These are phyloP conservation scores for Taenioides sp. DNA, from an alignment of 2,797 vertebrate genomes.

Conservation along the genomic window DNA sequence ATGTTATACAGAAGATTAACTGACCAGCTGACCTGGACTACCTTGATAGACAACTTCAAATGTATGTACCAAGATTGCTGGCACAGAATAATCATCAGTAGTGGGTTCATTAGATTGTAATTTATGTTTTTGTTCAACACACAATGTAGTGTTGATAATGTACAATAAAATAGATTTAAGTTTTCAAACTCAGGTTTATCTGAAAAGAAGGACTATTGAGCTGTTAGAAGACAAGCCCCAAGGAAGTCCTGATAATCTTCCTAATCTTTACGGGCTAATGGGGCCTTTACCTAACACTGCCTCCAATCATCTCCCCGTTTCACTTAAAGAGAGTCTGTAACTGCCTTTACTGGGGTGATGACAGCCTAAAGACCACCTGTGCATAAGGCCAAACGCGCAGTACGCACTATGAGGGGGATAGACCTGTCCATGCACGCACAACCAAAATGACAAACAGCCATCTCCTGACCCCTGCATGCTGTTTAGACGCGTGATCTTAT, in stretches of 20 bases:
- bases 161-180: not conserved
- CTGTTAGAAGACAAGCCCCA: conserved; percentile 33
- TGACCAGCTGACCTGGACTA: not conserved
- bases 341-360: conserved; percentile 60
- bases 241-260: conserved; percentile 20
- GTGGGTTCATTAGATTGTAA: too few species aligned
- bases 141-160: not conserved
- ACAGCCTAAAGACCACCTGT: conserved; percentile 59
- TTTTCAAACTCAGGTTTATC: not conserved
- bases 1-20: not conserved
- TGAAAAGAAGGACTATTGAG: conserved; percentile 16
- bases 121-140: too few species aligned
- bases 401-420: not conserved
- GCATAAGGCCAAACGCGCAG: conserved; percentile 23
- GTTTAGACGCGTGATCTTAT: conserved; percentile 36
- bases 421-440: conserved; percentile 57
- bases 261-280: conserved; percentile 34
- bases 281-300: conserved; percentile 31
- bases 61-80: not conserved
- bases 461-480: conserved; percentile 51
- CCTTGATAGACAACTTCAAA: not conserved
- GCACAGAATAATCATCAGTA: too few species aligned
- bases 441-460: conserved; percentile 57
- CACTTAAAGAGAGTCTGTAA: conserved; percentile 51
- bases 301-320: conserved; percentile 52